Conservation (phyloP, 1,140 invertebrate genomes). For the Calephelis nemesis region DNA sequence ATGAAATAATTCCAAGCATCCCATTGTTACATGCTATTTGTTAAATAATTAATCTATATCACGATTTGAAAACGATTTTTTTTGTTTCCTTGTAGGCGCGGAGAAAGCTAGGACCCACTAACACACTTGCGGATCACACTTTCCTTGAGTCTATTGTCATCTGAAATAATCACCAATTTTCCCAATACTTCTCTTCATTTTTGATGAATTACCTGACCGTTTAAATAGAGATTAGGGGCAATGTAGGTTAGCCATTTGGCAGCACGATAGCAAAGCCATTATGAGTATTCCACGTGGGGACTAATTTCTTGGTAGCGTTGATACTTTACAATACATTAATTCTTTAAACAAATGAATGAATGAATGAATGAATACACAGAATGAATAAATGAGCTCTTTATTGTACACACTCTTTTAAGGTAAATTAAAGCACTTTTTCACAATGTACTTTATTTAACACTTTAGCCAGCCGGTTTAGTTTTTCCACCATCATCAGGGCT, state of each 20-base stretch:
- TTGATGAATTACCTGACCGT: background rate
- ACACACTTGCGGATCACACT: slow-evolving; percentile 54
- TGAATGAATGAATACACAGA: background rate
- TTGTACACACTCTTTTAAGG: background rate
- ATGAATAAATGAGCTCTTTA: background rate
- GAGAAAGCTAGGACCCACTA: slow-evolving; percentile 70
- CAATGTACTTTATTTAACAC: background rate
- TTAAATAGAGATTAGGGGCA: background rate
- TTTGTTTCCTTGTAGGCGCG: slow-evolving; percentile 40
- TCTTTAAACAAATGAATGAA: background rate
- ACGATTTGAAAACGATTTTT: slow-evolving; percentile 53
- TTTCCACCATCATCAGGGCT: too few relatives aligned
- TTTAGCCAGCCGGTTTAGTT: too few relatives aligned
- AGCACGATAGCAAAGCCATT: background rate
- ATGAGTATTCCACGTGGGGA: background rate
- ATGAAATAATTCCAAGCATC: background rate
- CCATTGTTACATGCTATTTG: slow-evolving; percentile 21
- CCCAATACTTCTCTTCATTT: slow-evolving; percentile 5
- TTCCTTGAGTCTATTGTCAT: slow-evolving; percentile 56
- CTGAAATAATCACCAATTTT: slow-evolving; percentile 36
- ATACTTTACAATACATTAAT: background rate
- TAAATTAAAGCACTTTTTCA: background rate
- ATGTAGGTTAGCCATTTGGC: background rate
- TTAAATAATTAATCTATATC: slow-evolving; percentile 40
- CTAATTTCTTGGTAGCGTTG: background rate